Percentiles rank a stretch among this genome's conserved stretches.
These are phyloP conservation scores for Arge pagana DNA, from an alignment of 2,888 invertebrate genomes.

Conservation along the genomic window DNA sequence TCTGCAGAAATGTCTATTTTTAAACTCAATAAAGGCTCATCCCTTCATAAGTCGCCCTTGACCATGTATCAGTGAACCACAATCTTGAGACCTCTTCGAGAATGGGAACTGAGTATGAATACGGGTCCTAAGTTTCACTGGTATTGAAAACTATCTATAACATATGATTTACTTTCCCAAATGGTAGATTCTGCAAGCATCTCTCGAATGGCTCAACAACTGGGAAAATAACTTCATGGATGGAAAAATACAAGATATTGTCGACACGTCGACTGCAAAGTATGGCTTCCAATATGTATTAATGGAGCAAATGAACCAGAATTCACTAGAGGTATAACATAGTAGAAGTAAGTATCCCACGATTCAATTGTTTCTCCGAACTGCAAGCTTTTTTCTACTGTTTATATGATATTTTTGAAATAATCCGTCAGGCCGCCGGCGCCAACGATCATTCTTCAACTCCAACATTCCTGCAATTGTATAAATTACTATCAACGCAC, in stretches of 20 bases:
- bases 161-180: not conserved
- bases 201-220: conserved; percentile 13
- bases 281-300: conserved; percentile 25
- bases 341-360: not conserved
- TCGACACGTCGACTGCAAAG: conserved; percentile 23
- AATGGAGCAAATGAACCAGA: conserved; percentile 30
- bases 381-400: not conserved
- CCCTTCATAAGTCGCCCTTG: too few species aligned
- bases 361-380: not conserved
- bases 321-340: conserved; percentile 29
- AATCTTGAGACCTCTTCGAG: too few species aligned
- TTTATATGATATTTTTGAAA: not conserved
- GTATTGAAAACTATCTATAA: not conserved
- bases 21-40: too few species aligned
- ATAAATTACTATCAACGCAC: conserved; percentile 22
- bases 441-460: not conserved
- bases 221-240: conserved; percentile 14
- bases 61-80: too few species aligned
- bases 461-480: not conserved
- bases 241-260: conserved; percentile 21
- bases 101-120: too few species aligned
- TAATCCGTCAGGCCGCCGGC: not conserved
- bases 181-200: conserved; percentile 1
- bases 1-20: too few species aligned
- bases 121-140: not conserved